phyloP scores from a whole-genome alignment of 2,888 invertebrate genomes.

The Conchocele bisecta region DNA sequence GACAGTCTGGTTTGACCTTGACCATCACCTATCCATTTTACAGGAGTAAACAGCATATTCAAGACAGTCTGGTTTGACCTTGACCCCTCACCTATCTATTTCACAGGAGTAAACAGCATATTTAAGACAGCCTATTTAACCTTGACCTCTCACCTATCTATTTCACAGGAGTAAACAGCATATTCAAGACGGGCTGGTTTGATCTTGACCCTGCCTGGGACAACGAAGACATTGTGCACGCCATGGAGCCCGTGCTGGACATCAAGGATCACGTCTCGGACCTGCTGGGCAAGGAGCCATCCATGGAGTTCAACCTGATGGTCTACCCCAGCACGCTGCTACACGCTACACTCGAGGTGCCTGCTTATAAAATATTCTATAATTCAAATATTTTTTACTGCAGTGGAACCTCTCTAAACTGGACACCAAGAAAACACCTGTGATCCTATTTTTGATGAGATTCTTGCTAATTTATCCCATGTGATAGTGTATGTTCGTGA shows the following conservation, averaged over 20 bases:
- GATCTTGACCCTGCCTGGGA: conserved; percentile 67
- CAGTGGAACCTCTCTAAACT: no score
- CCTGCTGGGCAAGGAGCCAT: conserved; percentile 63
- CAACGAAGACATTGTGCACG: conserved; percentile 54
- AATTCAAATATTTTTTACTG: no score
- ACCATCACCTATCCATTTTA: no score
- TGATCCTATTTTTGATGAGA: no score
- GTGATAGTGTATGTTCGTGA: no score
- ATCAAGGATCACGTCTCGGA: conserved; percentile 71
- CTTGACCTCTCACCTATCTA: not conserved
- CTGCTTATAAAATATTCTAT: no score
- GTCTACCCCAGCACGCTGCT: conserved; percentile 69
- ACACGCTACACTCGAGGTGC: conserved; percentile 71
- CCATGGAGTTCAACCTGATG: conserved; percentile 75
- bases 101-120: no score
- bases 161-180: conserved; percentile 57
- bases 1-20: not conserved
- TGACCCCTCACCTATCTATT: not conserved
- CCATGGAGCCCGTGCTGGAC: conserved; percentile 67
- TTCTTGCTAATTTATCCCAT: no score
- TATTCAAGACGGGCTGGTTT: conserved; percentile 74
- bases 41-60: no score
- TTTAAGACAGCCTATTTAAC: no score
- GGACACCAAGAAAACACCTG: no score
- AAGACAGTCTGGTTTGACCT: no score